Evolutionary conservation across 2,113 vertebrate species (phyloP), one percentile per base, ranked within the genome.

Genomic region (Telmatochromis sp.): DNA sequence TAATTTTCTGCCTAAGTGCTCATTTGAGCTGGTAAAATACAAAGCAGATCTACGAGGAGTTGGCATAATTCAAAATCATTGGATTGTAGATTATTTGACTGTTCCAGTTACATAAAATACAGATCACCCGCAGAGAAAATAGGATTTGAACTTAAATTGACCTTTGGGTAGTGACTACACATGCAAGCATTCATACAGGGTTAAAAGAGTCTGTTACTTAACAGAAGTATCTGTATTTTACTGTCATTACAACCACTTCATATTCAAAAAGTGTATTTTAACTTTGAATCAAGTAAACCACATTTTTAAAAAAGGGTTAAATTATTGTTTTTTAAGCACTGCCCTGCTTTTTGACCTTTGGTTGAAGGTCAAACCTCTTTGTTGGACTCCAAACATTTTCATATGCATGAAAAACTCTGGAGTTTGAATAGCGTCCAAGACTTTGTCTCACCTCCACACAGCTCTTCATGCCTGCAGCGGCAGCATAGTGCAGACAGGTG

Each of bases 401-500:
- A n/a, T 51, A 51, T 78, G 17, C 45, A 78, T 49, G 45, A 78
- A 51, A 78, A 78, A 13, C 26, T 10, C 6, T 33, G 26, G 73
- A 78, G 73, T 78, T 78, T 31, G 73, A 78, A 78, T 19, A 78
- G 26, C 3, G 6, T 31, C 73, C 73, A 51, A 53, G 40, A 11
- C 57, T 57, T 68, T 9, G 51, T 84, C 94, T 92, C 85, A 96
- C 95, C 95, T 96, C 95, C 84, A 96, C 95, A 11, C 95, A 96
- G 90, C 91, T 95, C 89, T 95, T 96, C 94, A 95, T 94, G 84
- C 95, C 95, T 10, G 95, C 93, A 19, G 95, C 93, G 0, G 95
- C 94, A 47, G 94, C 94, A 13, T 95, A 94, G 89, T 96, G 95
- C 55, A 96, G 91, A 70, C 95, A 96, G 82, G 94, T 94, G 92